A percentile compares a stretch with the other conserved stretches of the same genome.
These are phyloP conservation scores for Aix galericulata DNA, from an alignment of 2,113 vertebrate species.

Conservation along the genomic window DNA sequence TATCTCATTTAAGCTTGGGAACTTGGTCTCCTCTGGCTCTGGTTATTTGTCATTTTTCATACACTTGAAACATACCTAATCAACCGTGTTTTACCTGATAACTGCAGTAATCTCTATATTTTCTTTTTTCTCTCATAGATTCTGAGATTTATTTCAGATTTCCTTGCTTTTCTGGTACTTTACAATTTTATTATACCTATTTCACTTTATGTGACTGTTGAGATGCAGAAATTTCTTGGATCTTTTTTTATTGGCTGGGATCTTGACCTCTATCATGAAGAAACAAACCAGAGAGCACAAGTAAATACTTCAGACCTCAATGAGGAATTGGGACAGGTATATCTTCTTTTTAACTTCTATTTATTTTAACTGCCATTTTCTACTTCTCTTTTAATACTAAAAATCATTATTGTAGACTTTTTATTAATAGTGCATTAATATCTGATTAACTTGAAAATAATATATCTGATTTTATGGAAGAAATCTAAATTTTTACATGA, in stretches of 20 bases:
- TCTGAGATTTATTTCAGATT: slow-evolving; percentile 96
- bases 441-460: not conserved
- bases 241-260: slow-evolving; percentile 99
- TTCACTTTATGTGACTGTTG: slow-evolving; percentile 97
- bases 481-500: not conserved
- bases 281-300: slow-evolving; percentile 94
- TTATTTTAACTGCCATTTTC: not conserved
- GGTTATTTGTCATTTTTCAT: not conserved
- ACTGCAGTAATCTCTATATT: not conserved
- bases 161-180: slow-evolving; percentile 96
- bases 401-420: not conserved
- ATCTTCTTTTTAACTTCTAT: not conserved
- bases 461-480: not conserved
- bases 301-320: slow-evolving; percentile 99
- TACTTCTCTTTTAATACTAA: not conserved
- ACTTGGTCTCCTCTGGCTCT: not conserved
- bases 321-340: slow-evolving; percentile 97
- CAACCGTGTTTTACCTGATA: not conserved
- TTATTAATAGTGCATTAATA: not conserved
- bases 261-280: slow-evolving; percentile 96
- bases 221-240: slow-evolving; percentile 99
- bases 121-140: slow-evolving; percentile 79
- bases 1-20: accelerated
- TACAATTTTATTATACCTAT: slow-evolving; percentile 99
- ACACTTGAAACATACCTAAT: not conserved